A percentile compares a stretch with the other conserved stretches of the same genome.
Conservation (phyloP, 2,797 vertebrate species). For the Sylvia borin region DNA sequence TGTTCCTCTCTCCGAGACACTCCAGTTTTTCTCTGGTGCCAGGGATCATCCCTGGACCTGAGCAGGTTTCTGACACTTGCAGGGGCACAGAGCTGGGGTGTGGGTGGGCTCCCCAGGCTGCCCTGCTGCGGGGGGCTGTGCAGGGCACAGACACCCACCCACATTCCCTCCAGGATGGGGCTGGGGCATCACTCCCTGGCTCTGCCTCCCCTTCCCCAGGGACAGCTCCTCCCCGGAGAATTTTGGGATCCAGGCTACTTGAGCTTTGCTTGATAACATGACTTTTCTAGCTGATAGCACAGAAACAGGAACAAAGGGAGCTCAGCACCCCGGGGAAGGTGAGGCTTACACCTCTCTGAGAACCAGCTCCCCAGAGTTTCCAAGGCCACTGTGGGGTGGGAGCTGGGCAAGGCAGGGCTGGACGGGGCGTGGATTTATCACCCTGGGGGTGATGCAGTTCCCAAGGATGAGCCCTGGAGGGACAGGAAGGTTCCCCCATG, state of each 20-base stretch:
- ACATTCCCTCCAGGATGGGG: accelerated
- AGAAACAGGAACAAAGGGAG: background rate
- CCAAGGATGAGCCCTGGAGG: background rate
- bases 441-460: background rate
- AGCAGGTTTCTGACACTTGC: background rate
- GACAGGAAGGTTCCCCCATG: background rate
- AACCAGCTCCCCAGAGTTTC: background rate
- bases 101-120: background rate
- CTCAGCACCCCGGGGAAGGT: accelerated
- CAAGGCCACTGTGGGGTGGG: background rate
- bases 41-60: background rate
- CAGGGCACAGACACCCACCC: accelerated
- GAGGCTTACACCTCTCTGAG: accelerated
- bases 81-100: background rate
- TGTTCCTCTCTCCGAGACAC: background rate
- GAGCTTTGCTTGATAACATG: background rate
- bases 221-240: background rate
- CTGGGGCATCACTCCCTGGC: background rate
- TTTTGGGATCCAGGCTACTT: background rate
- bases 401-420: background rate
- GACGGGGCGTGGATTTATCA: background rate
- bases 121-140: accelerated
- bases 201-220: background rate
- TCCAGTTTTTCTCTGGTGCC: accelerated
- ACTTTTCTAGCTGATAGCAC: background rate